phyloP scores from a whole-genome alignment of 2,113 vertebrate species.

The Burhinus oedicnemus region DNA sequence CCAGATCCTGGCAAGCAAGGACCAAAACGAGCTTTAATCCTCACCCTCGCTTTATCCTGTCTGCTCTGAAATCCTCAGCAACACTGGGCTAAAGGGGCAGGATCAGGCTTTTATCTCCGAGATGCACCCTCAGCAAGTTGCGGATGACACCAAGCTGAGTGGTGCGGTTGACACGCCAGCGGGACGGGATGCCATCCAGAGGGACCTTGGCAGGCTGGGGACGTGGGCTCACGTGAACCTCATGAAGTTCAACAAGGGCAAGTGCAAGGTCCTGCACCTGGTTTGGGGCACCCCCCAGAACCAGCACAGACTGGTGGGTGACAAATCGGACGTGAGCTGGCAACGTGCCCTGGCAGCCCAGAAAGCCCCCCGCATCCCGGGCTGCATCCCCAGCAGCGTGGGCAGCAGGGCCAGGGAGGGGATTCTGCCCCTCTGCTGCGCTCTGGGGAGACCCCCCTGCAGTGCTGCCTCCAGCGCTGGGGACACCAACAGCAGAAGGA shows the following conservation, averaged over 20 bases:
- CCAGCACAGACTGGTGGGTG: neutral
- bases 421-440: neutral
- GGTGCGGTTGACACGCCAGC: neutral
- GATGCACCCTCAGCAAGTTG: neutral
- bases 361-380: neutral
- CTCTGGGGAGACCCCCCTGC: neutral
- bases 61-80: neutral
- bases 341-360: fast-evolving
- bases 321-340: neutral
- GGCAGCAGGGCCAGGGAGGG: neutral
- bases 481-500: neutral
- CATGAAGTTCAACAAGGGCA: neutral
- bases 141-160: neutral
- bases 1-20: neutral
- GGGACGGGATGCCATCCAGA: neutral
- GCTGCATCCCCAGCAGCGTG: neutral
- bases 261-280: neutral
- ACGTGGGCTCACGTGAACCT: neutral
- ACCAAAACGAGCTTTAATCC: neutral
- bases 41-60: neutral
- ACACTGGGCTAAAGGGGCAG: neutral
- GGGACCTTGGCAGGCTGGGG: neutral
- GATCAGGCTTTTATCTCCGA: neutral
- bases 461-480: neutral
- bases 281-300: neutral